phyloP scores from a whole-genome alignment of 2,888 invertebrate species.

The Hipparchia sbordonii region DNA sequence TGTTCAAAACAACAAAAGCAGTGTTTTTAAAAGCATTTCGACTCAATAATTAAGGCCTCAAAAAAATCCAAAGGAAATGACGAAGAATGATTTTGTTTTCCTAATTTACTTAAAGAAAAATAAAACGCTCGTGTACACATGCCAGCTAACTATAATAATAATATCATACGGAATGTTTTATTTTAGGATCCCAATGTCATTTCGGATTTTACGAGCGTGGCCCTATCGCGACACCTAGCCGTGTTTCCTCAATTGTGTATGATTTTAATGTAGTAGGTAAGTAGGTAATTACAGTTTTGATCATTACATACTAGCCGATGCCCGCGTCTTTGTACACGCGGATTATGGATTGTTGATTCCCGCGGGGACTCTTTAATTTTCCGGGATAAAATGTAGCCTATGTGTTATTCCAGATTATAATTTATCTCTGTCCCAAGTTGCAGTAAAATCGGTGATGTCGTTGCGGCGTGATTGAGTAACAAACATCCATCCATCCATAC shows the following conservation, averaged over 20 bases:
- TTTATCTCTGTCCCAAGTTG: too few relatives aligned
- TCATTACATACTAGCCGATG: too few relatives aligned
- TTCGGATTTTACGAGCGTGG: slow-evolving; percentile 43
- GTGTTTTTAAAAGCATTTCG: not conserved
- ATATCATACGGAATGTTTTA: slow-evolving; percentile 46
- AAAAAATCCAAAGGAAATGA: slow-evolving; percentile 16
- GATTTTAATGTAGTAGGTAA: slow-evolving; percentile 30
- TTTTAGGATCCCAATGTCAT: slow-evolving; percentile 49
- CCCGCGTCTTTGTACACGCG: too few relatives aligned
- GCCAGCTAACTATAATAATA: slow-evolving; percentile 46
- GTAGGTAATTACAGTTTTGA: too few relatives aligned
- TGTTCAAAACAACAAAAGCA: not conserved
- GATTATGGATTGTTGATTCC: too few relatives aligned
- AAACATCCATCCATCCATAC: too few relatives aligned
- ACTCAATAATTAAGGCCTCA: slow-evolving; percentile 5
- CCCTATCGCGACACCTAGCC: slow-evolving; percentile 38
- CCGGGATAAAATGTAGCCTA: too few relatives aligned
- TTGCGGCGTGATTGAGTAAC: too few relatives aligned
- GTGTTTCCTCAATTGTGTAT: slow-evolving; percentile 38
- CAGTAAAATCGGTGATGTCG: too few relatives aligned
- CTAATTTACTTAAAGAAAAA: slow-evolving; percentile 33
- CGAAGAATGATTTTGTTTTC: slow-evolving; percentile 20
- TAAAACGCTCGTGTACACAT: slow-evolving; percentile 46
- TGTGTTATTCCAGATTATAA: too few relatives aligned
- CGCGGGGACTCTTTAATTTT: too few relatives aligned